A percentile compares a stretch with the other conserved stretches of the same genome.
Conservation (phyloP, 2,888 invertebrate species). For the Crepidodera aurea region DNA sequence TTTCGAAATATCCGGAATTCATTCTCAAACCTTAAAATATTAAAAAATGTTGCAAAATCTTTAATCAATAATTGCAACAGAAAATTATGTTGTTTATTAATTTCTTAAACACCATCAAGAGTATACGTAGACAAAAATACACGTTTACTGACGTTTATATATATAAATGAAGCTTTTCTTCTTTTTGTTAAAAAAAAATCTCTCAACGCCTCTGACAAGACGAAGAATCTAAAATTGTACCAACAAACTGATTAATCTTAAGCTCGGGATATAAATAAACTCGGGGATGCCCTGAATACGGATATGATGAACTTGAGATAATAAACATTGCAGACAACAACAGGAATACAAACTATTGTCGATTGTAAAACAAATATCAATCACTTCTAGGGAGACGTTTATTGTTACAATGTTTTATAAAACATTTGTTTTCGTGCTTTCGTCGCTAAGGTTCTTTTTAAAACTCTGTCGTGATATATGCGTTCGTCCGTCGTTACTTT, state of each 20-base stretch:
- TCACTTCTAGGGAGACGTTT: conserved; percentile 12
- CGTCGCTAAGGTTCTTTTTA: neutral
- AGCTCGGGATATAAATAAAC: conserved; percentile 25
- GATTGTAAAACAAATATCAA: conserved; percentile 29
- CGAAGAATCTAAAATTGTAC: conserved; percentile 30
- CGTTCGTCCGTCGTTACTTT: no score
- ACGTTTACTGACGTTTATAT: no score
- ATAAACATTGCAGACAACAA: conserved; percentile 19
- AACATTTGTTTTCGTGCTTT: conserved; percentile 13
- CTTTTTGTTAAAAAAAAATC: no score
- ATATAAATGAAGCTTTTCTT: no score
- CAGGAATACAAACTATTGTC: conserved; percentile 22
- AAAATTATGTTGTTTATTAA: no score
- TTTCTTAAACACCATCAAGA: no score
- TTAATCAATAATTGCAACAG: no score
- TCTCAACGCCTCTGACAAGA: neutral
- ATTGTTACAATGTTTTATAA: conserved; percentile 22
- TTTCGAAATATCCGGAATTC: no score
- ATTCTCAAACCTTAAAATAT: no score
- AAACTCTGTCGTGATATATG: neutral
- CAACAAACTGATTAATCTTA: conserved; percentile 36
- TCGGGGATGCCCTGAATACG: conserved; percentile 22
- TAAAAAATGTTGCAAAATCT: no score
- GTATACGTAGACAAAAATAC: no score
- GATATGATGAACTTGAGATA: conserved; percentile 29